Conservation (phyloP, 2,888 invertebrate genomes). For the Oeneis ivallda region DNA sequence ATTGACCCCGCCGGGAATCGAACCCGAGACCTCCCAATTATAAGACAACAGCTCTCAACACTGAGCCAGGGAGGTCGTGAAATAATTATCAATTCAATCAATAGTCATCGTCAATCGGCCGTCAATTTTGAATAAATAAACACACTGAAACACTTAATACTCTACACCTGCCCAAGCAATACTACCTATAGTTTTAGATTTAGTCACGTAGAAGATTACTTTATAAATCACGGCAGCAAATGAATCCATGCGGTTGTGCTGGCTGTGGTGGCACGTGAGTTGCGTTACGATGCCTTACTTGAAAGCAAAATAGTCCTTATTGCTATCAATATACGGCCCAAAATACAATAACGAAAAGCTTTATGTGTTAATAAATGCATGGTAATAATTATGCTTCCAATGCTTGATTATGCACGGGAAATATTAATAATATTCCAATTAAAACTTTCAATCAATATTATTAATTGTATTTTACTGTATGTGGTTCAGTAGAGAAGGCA, state of each 20-base stretch:
- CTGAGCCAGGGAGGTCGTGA: too few relatives aligned
- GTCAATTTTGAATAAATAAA: too few relatives aligned
- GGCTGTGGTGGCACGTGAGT: constrained; percentile 25
- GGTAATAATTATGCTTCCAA: background rate
- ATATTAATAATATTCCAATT: background rate
- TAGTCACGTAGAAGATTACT: constrained; percentile 32
- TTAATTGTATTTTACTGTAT: too few relatives aligned
- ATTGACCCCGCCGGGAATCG: too few relatives aligned
- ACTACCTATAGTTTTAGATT: background rate
- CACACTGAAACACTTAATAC: background rate
- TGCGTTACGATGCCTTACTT: background rate
- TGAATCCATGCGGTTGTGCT: constrained; percentile 27
- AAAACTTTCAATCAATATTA: background rate
- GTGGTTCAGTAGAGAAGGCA: too few relatives aligned
- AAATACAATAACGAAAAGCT: background rate
- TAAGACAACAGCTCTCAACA: too few relatives aligned
- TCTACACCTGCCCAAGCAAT: background rate
- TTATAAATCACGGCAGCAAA: constrained; percentile 30
- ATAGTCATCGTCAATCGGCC: too few relatives aligned
- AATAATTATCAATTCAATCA: too few relatives aligned
- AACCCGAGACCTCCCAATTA: too few relatives aligned
- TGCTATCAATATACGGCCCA: background rate
- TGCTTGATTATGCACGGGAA: background rate
- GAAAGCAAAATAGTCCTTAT: constrained; percentile 2
- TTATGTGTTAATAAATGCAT: constrained; percentile 1